Evolutionary conservation across 2,888 invertebrate genomes (phyloP).

Genomic region (Hofmannophila pseudospretella): DNA sequence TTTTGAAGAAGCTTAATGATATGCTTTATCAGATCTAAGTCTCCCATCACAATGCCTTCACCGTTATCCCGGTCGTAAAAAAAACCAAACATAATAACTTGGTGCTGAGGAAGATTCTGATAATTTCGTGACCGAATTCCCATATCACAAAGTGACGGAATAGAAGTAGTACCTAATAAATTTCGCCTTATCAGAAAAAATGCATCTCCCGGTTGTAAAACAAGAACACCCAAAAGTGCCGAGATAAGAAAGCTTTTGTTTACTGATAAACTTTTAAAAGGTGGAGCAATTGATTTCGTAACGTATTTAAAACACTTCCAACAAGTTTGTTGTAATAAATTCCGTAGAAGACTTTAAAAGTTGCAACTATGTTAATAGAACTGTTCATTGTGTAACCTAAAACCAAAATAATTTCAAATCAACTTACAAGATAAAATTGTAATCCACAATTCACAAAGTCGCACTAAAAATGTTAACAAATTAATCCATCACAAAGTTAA

Average conservation of each 20-base stretch:
- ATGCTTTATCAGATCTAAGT: slow-evolving; percentile 48
- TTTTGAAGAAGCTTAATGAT: slow-evolving; percentile 34
- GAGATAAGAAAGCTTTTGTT: slow-evolving; percentile 10
- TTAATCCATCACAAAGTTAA: slow-evolving; percentile 36
- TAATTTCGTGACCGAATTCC: slow-evolving; percentile 54
- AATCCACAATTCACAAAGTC: slow-evolving; percentile 39
- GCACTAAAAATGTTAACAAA: slow-evolving; percentile 31
- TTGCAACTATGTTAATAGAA: slow-evolving; percentile 1
- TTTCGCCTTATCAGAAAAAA: slow-evolving; percentile 43
- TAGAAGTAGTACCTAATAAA: slow-evolving; percentile 48
- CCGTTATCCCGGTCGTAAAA: slow-evolving; percentile 24
- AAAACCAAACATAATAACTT: slow-evolving; percentile 32
- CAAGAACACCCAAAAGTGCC: slow-evolving; percentile 16
- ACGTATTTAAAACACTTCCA: too few species aligned
- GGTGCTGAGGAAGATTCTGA: slow-evolving; percentile 27
- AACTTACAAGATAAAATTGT: slow-evolving; percentile 38
- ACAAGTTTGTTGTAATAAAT: too few species aligned
- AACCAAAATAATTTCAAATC: slow-evolving; percentile 3
- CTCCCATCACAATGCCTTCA: slow-evolving; percentile 44
- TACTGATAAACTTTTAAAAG: slow-evolving; percentile 3
- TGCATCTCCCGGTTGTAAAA: slow-evolving; percentile 17
- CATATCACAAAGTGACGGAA: slow-evolving; percentile 40
- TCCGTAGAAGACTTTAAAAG: slow-evolving; percentile 1
- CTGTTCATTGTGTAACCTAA: background rate
- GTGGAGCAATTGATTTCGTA: slow-evolving; percentile 1